Evolutionary conservation across 2,888 invertebrate genomes (phyloP), one percentile per base, ranked within the genome.

Genomic region (Macrosoma leucophasiata): DNA sequence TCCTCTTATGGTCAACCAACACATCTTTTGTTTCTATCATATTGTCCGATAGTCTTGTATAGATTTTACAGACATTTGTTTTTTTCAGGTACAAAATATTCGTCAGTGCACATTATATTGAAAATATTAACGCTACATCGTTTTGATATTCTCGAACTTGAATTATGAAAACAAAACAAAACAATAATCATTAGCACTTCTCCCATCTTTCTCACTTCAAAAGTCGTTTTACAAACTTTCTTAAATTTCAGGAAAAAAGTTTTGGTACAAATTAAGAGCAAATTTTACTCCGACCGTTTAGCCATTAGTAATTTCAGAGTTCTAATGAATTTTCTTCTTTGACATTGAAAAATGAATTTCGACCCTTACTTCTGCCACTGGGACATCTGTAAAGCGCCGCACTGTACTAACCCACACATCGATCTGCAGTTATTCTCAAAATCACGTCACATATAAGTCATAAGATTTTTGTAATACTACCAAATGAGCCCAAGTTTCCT

Each of bases 231-330:
- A 58, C 53, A 70, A 77, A 74, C 57, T 71, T 74, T 75, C 72
- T 72, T 73, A 61, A 75, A 70, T 53, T 77, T 72, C 58, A 57
- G 58, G 67, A 81, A 84, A 78, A 64, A 84, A 79, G 67, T 82
- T 84, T 78, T 53, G 45, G 71, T 75, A 73, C 81, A 82, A 84
- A 82, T 84, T 84, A 81, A 81, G 79, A 82, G 79, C 69, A 69
- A 82, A 79, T 81, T 81, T 78, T 65, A 76, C 81, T 79, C 67
- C 76, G 75, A 75, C 81, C 78, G 75, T 74, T 82, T 75, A 74
- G 76, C 77, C 78, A 82, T 84, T 78, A 79, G 82, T 79, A 84
- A 82, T 82, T 79, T 77, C 78, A 71, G 77, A 84, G 74, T 84
- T 84, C 72, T 84, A 84, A 84, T 84, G 84, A 84, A 84, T 82